These are phyloP conservation scores for Empidonax traillii DNA, from an alignment of 2,113 vertebrate genomes.

Conservation along the genomic window DNA sequence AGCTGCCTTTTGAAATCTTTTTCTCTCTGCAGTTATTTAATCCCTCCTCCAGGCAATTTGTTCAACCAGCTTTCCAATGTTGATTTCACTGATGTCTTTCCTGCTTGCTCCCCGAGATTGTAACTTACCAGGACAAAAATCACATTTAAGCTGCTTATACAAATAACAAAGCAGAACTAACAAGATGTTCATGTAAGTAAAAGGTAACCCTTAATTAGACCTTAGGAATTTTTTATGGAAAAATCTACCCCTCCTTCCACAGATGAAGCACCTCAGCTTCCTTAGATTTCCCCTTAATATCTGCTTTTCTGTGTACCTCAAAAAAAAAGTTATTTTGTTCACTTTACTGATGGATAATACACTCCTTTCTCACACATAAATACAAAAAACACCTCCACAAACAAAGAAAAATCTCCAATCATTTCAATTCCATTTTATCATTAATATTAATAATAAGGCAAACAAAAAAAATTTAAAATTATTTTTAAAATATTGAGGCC, in stretches of 20 bases:
- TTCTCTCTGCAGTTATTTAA: background rate
- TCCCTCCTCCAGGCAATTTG: background rate
- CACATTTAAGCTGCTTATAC: background rate
- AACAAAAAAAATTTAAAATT: background rate
- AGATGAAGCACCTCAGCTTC: background rate
- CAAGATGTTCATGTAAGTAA: background rate
- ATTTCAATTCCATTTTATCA: background rate
- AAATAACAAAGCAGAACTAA: constrained; percentile 18
- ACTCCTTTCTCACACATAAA: background rate
- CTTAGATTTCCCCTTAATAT: background rate
- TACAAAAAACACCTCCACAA: background rate
- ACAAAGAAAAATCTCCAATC: background rate
- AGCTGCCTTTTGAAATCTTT: background rate
- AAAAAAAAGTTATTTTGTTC: background rate
- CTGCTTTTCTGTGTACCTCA: background rate
- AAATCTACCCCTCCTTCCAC: background rate
- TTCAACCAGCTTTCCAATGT: background rate
- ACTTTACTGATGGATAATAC: background rate
- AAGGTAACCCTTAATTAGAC: background rate
- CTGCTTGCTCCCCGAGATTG: background rate
- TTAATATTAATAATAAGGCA: background rate
- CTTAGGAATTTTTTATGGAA: background rate
- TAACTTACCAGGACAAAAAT: background rate
- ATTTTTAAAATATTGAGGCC: background rate
- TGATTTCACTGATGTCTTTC: background rate